Evolutionary conservation across 2,888 invertebrate genomes (phyloP), one percentile per base, ranked within the genome.

Genomic region (Scaptomyza caliginosa): DNA sequence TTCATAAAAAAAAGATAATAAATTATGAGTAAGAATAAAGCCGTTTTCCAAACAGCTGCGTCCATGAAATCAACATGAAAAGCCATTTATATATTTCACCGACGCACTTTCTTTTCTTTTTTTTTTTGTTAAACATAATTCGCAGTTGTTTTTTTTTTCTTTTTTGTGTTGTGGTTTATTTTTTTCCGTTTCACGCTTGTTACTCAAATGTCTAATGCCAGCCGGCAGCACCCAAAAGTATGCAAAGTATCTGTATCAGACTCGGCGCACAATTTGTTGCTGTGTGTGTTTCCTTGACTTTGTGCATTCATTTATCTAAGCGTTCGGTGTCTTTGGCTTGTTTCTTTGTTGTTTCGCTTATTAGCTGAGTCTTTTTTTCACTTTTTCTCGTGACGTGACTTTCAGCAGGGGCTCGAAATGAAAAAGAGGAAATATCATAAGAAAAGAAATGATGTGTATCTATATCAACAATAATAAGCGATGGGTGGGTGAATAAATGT

Each of bases 61-160:
- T 69, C 86, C 85, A 76, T 86, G 85, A 86, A 86, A 85, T 86
- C 78, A 86, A 86, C 85, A 85, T 85, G 83, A 83, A 85, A 83
- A 83, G 78, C 83, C 83, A 83, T 83, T 83, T 86, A 75, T 86
- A 78, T 80, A 72, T 79, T 75, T 69, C 73, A 59, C 54, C 52
- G 57, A 26, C 19, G 32, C 64, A 63, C 8, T 34, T 34, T 13
- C 16, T 32, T 13, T 32, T 32, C 10, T 1, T 54, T 58, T 54
- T 21, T 50, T 54, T 21, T 50, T 66, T 46, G 52, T 50, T 17
- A 42, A 74, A 82, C 73, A 76, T 76, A 76, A 74, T 70, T 63
- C 49, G 56, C 63, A 77, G 80, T 79, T 82, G 74, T 57, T 77
- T 75, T 54, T 67, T 52, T 23, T 45, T 43, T 26, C n/a, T n/a